Percentiles rank a stretch among this genome's conserved stretches.
phyloP scores from a whole-genome alignment of 2,888 invertebrate species.

The Elegia similella region DNA sequence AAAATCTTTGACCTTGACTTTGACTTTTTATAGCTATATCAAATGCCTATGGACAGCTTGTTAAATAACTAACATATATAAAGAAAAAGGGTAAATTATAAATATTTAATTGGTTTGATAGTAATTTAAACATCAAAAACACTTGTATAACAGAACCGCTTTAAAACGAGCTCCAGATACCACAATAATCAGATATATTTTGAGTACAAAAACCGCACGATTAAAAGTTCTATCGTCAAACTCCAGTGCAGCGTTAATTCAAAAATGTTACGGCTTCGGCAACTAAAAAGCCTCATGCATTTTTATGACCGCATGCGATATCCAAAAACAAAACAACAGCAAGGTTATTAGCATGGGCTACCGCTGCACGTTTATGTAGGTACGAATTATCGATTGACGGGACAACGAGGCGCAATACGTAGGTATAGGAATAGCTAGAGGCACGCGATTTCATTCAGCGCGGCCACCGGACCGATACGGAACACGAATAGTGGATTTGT shows the following conservation, averaged over 20 bases:
- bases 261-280: neutral
- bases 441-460: slow-evolving; percentile 28
- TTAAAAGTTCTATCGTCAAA: too few relatives aligned
- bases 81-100: too few relatives aligned
- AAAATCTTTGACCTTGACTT: too few relatives aligned
- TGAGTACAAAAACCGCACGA: too few relatives aligned
- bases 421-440: slow-evolving; percentile 2
- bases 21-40: too few relatives aligned
- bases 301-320: neutral
- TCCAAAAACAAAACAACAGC: neutral
- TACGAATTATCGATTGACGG: slow-evolving; percentile 35
- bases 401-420: slow-evolving; percentile 22
- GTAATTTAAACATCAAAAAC: too few relatives aligned
- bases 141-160: too few relatives aligned
- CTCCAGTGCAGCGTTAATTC: neutral
- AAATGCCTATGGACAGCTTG: too few relatives aligned
- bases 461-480: slow-evolving; percentile 24
- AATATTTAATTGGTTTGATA: too few relatives aligned
- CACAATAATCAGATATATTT: too few relatives aligned
- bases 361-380: slow-evolving; percentile 16
- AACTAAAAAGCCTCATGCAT: neutral
- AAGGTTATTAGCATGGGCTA: neutral
- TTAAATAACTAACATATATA: too few relatives aligned
- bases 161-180: too few relatives aligned
- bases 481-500: slow-evolving; percentile 30